Percentiles rank a stretch among this genome's conserved stretches.
These are phyloP conservation scores for Leucoraja ocellata DNA, from an alignment of 2,797 vertebrate genomes.

Conservation along the genomic window DNA sequence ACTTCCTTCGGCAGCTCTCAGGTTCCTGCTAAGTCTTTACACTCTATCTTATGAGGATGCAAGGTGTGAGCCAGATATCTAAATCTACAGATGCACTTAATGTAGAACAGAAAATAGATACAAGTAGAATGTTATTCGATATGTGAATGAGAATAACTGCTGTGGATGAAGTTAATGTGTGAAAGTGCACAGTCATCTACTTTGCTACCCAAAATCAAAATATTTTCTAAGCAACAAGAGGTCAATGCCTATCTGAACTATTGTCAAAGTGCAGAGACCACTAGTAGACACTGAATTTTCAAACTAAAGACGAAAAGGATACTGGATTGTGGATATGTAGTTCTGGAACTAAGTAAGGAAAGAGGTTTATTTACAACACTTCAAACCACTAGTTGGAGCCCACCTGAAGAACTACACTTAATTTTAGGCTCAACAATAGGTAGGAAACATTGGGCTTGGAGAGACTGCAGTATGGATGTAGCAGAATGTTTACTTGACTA, in stretches of 20 bases:
- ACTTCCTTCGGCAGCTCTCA: no score
- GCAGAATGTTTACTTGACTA: neutral
- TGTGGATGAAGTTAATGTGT: neutral
- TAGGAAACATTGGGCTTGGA: neutral
- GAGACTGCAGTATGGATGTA: neutral
- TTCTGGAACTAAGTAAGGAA: neutral
- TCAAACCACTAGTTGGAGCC: neutral
- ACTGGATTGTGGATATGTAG: neutral
- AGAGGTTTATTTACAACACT: neutral
- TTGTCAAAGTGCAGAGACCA: neutral
- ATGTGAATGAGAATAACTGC: neutral
- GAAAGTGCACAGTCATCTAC: neutral
- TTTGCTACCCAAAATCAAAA: neutral
- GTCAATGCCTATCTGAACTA: neutral
- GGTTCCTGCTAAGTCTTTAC: no score
- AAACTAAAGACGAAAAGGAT: neutral
- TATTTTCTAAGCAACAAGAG: neutral
- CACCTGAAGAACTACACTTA: no score
- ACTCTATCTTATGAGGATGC: no score
- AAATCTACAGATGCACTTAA: neutral
- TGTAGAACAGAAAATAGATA: neutral
- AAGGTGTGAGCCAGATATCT: neutral
- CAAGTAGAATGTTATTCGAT: neutral
- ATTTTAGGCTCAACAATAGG: neutral
- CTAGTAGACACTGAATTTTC: neutral